Base-by-base conservation (phyloP, 2,797 vertebrate genomes). In the Arrhamphus sclerolepis region DNA sequence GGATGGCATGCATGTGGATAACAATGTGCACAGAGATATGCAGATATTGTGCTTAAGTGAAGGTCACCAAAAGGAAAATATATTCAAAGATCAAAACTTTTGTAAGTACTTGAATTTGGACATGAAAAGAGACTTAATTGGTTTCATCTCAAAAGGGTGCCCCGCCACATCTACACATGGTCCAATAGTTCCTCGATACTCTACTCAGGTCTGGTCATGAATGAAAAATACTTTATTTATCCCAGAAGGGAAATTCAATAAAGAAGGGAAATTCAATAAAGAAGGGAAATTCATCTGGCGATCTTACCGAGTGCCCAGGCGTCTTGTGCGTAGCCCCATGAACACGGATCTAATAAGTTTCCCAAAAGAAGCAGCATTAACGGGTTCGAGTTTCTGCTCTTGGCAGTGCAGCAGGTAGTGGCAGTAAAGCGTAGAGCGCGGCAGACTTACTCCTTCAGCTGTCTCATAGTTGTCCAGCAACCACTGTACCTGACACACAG, bases 391-490 rank as follows among this genome's bases (percentile, higher is more conserved):
- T 80, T 98, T 98, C 88, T 98, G 96, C 81, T 97, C 96, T 89
- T 98, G 96, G 84, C 96, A 97, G 89, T 98, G 96, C 82, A 97
- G 94, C 83, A 98, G 91, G 85, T 97, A 98, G 87, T 98, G 96
- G 90, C 95, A 97, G 90, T 98, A 97, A 39, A 98, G 95, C 17
- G 96, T 97, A 81, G 95, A 97, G 51, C 96, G 94, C 0, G 96
- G 96, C 72, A 98, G 92, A 87, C 95, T 97, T 78, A 97, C 96
- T 14, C 96, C 96, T 90, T 98, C 96, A 0, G 96, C 96, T 0
- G 95, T 97, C 89, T 98, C 96, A 51, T 97, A 97, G 91, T 97
- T 98, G 82, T 98, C 96, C 90, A 98, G 91, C 80, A 98, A 94
- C 96, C 96, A 97, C 93, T 98, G 96, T 76, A 97, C 96, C 96